Percentiles rank a stretch among this genome's conserved stretches.
phyloP scores from a whole-genome alignment of 2,113 vertebrate species.

The Tupaia chinensis region DNA sequence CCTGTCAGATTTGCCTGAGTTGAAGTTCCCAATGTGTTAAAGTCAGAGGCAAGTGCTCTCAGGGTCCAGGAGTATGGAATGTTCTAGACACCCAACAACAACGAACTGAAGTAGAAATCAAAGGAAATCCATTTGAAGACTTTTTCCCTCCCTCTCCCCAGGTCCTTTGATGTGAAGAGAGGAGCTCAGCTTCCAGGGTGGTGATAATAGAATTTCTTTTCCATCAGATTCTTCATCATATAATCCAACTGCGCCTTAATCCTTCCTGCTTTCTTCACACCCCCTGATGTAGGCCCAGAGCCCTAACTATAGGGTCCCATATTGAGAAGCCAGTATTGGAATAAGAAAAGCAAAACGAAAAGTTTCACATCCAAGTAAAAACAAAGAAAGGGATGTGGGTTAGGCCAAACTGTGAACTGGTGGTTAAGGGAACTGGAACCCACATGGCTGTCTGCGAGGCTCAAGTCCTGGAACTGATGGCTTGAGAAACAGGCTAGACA shows the following conservation, averaged over 20 bases:
- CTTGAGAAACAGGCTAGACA: too few species aligned
- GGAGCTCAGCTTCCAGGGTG: constrained; percentile 39
- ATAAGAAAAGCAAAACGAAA: constrained; percentile 32
- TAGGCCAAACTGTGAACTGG: too few species aligned
- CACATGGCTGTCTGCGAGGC: too few species aligned
- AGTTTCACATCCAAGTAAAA: constrained; percentile 51
- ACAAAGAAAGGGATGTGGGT: not conserved
- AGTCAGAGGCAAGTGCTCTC: constrained; percentile 55
- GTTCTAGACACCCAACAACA: not conserved
- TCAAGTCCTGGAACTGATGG: too few species aligned
- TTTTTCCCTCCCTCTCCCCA: not conserved
- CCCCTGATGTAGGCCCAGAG: not conserved
- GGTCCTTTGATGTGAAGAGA: constrained; percentile 59
- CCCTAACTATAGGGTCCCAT: not conserved
- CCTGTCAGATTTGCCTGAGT: constrained; percentile 70
- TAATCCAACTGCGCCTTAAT: constrained; percentile 59
- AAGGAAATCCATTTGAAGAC: constrained; percentile 63
- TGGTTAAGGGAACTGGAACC: too few species aligned
- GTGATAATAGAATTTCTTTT: constrained; percentile 73
- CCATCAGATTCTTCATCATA: constrained; percentile 45
- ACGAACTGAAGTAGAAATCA: constrained; percentile 72
- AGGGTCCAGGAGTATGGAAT: constrained; percentile 32
- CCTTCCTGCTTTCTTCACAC: not conserved
- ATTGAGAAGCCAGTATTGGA: not conserved
- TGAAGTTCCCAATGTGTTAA: constrained; percentile 67